phyloP scores from a whole-genome alignment of 2,113 vertebrate species.

The Sylvia atricapilla region DNA sequence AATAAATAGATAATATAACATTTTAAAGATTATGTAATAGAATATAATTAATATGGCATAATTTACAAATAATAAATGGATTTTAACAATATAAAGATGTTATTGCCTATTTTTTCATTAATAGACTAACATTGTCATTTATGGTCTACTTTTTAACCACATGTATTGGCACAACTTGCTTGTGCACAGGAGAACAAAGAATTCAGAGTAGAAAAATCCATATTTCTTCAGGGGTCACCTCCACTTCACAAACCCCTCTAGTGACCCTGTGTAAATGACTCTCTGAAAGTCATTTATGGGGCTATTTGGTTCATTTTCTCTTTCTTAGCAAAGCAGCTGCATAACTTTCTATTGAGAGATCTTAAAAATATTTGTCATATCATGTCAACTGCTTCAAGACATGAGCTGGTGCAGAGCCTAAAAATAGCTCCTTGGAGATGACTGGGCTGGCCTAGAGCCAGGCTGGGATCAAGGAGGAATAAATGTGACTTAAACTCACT shows the following conservation, averaged over 20 bases:
- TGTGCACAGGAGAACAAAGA: not conserved
- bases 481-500: conserved; percentile 10
- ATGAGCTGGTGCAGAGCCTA: conserved; percentile 1
- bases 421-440: not conserved
- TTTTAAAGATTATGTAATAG: too few species aligned
- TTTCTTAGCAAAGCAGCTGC: not conserved
- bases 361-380: conserved; percentile 26
- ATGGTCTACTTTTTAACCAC: not conserved
- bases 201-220: not conserved
- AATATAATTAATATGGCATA: not conserved
- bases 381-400: not conserved
- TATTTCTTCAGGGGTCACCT: not conserved
- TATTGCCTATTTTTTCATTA: not conserved
- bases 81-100: not conserved
- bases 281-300: not conserved
- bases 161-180: not conserved
- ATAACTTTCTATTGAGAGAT: not conserved
- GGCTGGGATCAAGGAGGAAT: conserved; percentile 9
- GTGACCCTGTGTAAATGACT: not conserved
- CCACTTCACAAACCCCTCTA: not conserved
- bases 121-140: not conserved
- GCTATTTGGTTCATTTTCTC: not conserved
- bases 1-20: not conserved
- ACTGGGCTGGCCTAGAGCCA: not conserved
- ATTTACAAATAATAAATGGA: not conserved